These are phyloP conservation scores for Mirounga angustirostris DNA, from an alignment of 2,113 vertebrate species.

Conservation along the genomic window DNA sequence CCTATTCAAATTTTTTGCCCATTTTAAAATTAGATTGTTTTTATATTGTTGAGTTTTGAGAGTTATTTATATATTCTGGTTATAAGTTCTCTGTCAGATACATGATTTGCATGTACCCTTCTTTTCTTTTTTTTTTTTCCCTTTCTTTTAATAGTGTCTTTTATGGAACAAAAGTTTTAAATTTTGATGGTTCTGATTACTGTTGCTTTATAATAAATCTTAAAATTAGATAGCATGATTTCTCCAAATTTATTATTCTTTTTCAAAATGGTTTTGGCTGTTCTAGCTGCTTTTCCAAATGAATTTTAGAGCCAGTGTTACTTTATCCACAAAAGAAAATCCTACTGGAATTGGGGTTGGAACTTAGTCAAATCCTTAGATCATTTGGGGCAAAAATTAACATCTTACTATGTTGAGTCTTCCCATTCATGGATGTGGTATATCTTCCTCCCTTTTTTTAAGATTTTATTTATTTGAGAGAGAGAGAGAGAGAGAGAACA, in stretches of 20 bases:
- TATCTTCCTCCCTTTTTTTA: neutral
- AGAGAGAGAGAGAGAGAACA: neutral
- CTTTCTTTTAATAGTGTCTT: neutral
- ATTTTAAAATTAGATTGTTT: slow-evolving; percentile 35
- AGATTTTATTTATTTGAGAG: neutral
- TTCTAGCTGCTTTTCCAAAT: neutral
- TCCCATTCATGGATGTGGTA: neutral
- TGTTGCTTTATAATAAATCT: slow-evolving; percentile 45
- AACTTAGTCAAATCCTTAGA: slow-evolving; percentile 57
- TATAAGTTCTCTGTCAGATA: neutral
- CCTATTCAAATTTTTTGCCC: neutral
- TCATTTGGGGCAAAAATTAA: slow-evolving; percentile 3
- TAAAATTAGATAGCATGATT: neutral
- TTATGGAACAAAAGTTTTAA: neutral
- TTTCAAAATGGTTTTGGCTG: slow-evolving; percentile 10
- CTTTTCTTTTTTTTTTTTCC: neutral
- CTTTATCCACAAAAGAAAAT: neutral
- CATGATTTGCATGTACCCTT: neutral
- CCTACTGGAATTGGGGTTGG: neutral
- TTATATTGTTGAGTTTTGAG: slow-evolving; percentile 14
- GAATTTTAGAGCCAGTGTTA: neutral
- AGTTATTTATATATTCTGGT: slow-evolving; percentile 29
- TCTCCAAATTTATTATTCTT: slow-evolving; percentile 30
- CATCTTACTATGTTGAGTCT: neutral
- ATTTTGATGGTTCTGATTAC: slow-evolving; percentile 32